phyloP scores from a whole-genome alignment of 1,140 invertebrate species.

The Cylas formicarius region DNA sequence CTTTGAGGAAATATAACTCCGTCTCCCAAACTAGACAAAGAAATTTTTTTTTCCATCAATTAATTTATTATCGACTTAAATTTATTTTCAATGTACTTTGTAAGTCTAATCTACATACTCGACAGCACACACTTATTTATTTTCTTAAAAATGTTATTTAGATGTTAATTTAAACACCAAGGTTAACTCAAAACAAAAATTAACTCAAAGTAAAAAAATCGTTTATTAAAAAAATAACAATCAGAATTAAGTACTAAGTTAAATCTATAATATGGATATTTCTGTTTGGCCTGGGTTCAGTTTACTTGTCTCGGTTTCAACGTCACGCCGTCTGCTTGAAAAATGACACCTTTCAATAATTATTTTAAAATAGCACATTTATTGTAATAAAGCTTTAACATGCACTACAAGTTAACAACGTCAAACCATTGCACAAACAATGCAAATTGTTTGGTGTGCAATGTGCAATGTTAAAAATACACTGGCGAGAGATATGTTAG shows the following conservation, averaged over 20 bases:
- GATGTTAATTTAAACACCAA: constrained; percentile 20
- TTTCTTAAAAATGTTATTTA: too few relatives aligned
- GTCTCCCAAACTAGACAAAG: constrained; percentile 69
- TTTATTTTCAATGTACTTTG: too few relatives aligned
- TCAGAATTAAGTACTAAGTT: constrained; percentile 23
- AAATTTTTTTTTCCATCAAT: too few relatives aligned
- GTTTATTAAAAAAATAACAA: constrained; percentile 26
- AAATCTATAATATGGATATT: constrained; percentile 25
- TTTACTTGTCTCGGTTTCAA: constrained; percentile 32
- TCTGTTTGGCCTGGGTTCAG: constrained; percentile 26
- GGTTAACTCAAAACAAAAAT: constrained; percentile 25
- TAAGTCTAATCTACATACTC: too few relatives aligned
- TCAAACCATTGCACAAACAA: too few relatives aligned
- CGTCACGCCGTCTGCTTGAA: constrained; percentile 29
- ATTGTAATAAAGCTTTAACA: constrained; percentile 16
- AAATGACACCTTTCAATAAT: constrained; percentile 19
- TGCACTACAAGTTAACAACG: constrained; percentile 14
- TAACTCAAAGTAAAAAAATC: constrained; percentile 22
- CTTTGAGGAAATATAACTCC: constrained; percentile 78
- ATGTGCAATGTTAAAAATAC: too few relatives aligned
- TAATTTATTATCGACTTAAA: too few relatives aligned
- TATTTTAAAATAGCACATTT: constrained; percentile 10
- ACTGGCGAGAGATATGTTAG: too few relatives aligned
- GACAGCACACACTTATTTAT: too few relatives aligned
- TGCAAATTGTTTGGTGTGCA: too few relatives aligned